Conservation (phyloP, 2,888 invertebrate genomes). For the Eilema griseolum region DNA sequence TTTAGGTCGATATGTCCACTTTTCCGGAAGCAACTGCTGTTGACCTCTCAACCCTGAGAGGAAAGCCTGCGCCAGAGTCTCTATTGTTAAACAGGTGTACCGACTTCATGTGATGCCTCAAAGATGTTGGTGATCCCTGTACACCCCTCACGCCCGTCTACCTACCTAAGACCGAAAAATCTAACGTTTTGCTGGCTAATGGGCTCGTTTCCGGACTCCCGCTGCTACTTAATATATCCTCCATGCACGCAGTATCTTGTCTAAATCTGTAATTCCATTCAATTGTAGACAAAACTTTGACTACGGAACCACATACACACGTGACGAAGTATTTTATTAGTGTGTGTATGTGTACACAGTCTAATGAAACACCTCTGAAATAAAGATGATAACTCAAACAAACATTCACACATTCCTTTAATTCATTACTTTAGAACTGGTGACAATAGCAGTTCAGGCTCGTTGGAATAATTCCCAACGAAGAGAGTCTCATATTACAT, state of each 20-base stretch:
- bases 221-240: background rate
- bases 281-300: background rate
- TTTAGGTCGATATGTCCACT: no score
- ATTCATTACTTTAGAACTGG: conserved; percentile 21
- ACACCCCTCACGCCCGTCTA: no score
- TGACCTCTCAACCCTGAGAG: no score
- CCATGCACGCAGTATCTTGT: background rate
- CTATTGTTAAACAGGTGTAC: no score
- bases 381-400: conserved; percentile 1
- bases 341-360: no score
- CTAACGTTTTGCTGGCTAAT: background rate
- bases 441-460: conserved; percentile 25
- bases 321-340: no score
- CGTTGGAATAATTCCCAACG: conserved; percentile 16
- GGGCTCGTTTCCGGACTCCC: background rate
- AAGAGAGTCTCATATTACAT: conserved; percentile 43
- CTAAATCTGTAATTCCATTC: background rate
- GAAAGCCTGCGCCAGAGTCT: no score
- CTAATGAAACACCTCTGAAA: background rate
- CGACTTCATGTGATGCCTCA: no score
- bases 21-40: no score
- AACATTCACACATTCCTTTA: conserved; percentile 2
- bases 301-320: background rate
- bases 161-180: background rate
- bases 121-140: no score